Base-by-base conservation (phyloP, 2,797 vertebrate species). In the Borostomias antarcticus region DNA sequence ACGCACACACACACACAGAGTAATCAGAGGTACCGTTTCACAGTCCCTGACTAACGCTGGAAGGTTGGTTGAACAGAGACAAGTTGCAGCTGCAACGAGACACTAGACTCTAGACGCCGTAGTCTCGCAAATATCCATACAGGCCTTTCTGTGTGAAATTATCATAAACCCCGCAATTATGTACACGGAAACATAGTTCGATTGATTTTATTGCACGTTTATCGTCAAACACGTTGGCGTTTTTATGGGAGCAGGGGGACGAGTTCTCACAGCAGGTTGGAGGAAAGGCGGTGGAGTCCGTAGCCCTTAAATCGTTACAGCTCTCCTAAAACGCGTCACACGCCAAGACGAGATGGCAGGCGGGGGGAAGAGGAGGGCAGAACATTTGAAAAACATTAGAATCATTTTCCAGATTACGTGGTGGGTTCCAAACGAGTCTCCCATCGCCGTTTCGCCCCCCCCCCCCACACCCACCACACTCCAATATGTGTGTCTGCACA, bases 321-420 rank as follows among this genome's bases (percentile, higher is more conserved):
- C 78, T 75, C 78, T 82, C 79, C 76, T 81, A 73, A 21, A 86
- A 84, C 71, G 48, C 73, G 70, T 82, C 83, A 73, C 85, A 76
- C 74, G 82, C 86, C 82, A 85, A 80, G 83, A 2, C 81, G 81
- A 79, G 78, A 37, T 37, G 35, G 35, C 7, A 37, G 35, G 35
- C 7, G 35, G 5, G 35, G 86, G 84, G 85, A 86, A 88, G n/a
- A n/a, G n/a, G n/a, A n/a, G n/a, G n/a, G n/a, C n/a, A 90, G 89
- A 89, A 89, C 88, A 87, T 89, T 89, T 89, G 89, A 89, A 83
- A 90, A 88, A 89, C 88, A 89, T 88, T 89, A 89, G 87, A 88
- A 90, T 89, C 83, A 85, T 89, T 90, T 89, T 88, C 86, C 86
- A 89, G 87, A 90, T 89, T 88, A 84, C 84, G 53, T 83, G 83